Conservation (phyloP, 2,888 invertebrate genomes). For the Hemaris fuciformis region DNA sequence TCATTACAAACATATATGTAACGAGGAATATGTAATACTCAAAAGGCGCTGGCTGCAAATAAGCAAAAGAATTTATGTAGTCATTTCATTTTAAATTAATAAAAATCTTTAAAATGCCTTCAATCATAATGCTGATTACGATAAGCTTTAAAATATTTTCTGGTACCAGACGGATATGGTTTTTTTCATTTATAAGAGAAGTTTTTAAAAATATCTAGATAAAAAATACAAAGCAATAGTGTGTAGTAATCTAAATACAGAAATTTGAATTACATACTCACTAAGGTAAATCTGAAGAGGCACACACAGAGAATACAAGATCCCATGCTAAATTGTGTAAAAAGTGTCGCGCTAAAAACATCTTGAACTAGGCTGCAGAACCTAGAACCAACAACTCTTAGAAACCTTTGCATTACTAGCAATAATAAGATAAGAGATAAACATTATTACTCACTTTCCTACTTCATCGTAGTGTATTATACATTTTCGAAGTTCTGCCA, state of each 20-base stretch:
- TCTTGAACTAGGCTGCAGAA: constrained; percentile 50
- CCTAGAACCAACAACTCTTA: constrained; percentile 38
- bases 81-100: too few relatives aligned
- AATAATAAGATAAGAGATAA: background rate
- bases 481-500: constrained; percentile 41
- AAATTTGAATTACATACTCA: constrained; percentile 31
- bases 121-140: too few relatives aligned
- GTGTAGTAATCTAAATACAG: too few relatives aligned
- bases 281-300: constrained; percentile 60
- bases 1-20: constrained; percentile 51
- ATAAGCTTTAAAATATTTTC: too few relatives aligned
- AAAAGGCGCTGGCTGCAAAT: constrained; percentile 48
- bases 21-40: constrained; percentile 54
- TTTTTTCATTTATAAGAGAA: too few relatives aligned
- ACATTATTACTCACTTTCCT: constrained; percentile 40
- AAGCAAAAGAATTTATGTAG: too few relatives aligned
- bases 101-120: too few relatives aligned
- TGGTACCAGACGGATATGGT: too few relatives aligned
- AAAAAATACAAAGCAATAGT: too few relatives aligned
- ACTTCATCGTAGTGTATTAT: constrained; percentile 50
- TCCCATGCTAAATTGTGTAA: constrained; percentile 55
- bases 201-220: too few relatives aligned
- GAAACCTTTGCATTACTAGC: background rate
- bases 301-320: constrained; percentile 61
- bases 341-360: constrained; percentile 49